Evolutionary conservation across 2,888 invertebrate species (phyloP), one percentile per base, ranked within the genome.

Genomic region (Adineta ricciae): DNA sequence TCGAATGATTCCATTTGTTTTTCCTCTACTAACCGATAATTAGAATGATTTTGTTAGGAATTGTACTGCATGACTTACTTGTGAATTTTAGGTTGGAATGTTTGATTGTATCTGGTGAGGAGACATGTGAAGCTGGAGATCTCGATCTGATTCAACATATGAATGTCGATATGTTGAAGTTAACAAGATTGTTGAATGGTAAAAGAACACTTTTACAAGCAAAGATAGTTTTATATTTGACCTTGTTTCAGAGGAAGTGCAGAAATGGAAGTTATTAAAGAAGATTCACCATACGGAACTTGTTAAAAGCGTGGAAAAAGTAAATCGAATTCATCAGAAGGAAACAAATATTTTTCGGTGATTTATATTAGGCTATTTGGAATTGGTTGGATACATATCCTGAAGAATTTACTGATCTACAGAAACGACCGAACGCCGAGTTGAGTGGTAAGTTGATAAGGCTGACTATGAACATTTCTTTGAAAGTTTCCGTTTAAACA

Each of bases 331-430:
- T 21, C 2, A 27, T 27, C 14, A 64, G 56, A 64, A 64, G 1
- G 24, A 64, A 27, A 5, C 14, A 9, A n/a, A 27, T 64, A 11
- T 46, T 46, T 46, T 46, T 46, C 46, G n/a, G n/a, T n/a, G n/a
- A n/a, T 27, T 64, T 9, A 27, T 64, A 4, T 64, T 27, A 64
- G 56, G 97, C 97, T 4, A 94, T 97, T 87, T 98, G 97, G 97
- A 98, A 97, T 90, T 98, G 97, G 97, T 96, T 98, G 94, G 97
- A 98, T 89, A 96, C 95, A 41, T 97, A 97, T 91, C 97, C 97
- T 0, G 93, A 95, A 90, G 97, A 98, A 91, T 98, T 98, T 91
- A 95, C 95, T 83, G 96, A 96, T 89, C 92, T 97, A 36, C 97
- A 97, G 91, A 91, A 91, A 86, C 88, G 89, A 85, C 91, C 91